A percentile compares a stretch with the other conserved stretches of the same genome.
These are phyloP conservation scores for Psilopogon haemacephalus DNA, from an alignment of 2,113 vertebrate genomes.

Conservation along the genomic window DNA sequence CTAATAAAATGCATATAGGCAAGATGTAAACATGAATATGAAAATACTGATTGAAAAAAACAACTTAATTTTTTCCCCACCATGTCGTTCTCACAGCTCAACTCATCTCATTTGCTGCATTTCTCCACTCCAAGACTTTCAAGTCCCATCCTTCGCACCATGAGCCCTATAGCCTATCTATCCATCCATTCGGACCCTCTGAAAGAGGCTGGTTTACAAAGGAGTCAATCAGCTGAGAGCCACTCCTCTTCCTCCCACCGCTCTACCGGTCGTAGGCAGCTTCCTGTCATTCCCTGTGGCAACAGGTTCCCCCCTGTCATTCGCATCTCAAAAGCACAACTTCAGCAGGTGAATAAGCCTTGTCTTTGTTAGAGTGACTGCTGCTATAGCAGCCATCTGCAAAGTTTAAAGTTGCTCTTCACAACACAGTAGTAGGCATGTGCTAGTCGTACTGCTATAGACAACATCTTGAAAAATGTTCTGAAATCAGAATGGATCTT, in stretches of 20 bases:
- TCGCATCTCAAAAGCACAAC: conserved; percentile 90
- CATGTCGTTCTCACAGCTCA: conserved; percentile 84
- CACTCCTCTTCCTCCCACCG: conserved; percentile 75
- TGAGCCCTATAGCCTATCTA: conserved; percentile 83
- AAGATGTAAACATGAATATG: neutral
- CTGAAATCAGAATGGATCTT: neutral
- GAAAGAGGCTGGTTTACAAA: conserved; percentile 78
- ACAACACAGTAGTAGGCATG: neutral
- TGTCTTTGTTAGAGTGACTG: conserved; percentile 32
- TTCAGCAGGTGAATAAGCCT: conserved; percentile 88
- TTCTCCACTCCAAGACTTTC: conserved; percentile 83
- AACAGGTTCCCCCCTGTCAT: conserved; percentile 90
- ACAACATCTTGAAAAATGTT: neutral
- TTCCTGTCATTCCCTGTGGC: conserved; percentile 85
- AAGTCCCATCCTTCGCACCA: conserved; percentile 83
- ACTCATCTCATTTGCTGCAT: conserved; percentile 87
- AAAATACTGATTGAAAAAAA: conserved; percentile 2
- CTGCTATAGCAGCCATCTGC: neutral
- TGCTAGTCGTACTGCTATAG: conserved; percentile 47
- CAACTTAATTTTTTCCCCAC: conserved; percentile 47
- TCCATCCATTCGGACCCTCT: conserved; percentile 83
- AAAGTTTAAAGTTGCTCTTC: conserved; percentile 3
- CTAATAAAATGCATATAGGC: neutral
- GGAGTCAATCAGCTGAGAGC: conserved; percentile 85
- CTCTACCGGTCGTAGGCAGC: conserved; percentile 84